Conservation (phyloP, 2,113 vertebrate genomes). For the Bothrops jararaca region DNA sequence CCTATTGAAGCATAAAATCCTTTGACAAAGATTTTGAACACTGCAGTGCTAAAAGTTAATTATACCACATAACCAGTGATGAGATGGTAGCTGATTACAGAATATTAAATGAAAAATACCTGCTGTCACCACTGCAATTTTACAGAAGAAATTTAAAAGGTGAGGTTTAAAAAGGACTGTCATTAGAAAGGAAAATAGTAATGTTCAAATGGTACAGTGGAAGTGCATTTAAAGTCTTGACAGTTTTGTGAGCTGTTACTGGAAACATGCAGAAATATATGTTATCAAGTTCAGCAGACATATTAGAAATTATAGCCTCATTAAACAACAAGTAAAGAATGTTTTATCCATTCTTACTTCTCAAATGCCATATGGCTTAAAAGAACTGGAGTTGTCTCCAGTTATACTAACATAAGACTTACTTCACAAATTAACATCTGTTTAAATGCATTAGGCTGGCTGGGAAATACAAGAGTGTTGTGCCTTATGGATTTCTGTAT, state of each 20-base stretch:
- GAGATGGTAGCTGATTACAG: slow-evolving; percentile 42
- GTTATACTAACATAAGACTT: background rate
- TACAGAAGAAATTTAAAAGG: slow-evolving; percentile 35
- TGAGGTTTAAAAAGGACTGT: slow-evolving; percentile 33
- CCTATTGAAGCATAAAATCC: slow-evolving; percentile 52
- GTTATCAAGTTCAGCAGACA: background rate
- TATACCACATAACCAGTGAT: slow-evolving; percentile 47
- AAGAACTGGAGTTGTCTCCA: background rate
- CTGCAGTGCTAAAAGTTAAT: slow-evolving; percentile 51
- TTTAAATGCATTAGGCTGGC: background rate
- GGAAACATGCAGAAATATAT: background rate
- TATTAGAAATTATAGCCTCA: slow-evolving; percentile 10
- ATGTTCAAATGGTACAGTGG: slow-evolving; percentile 37
- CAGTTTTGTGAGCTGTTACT: slow-evolving; percentile 16
- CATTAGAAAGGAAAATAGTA: slow-evolving; percentile 27
- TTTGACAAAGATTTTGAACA: slow-evolving; percentile 55
- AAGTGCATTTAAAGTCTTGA: slow-evolving; percentile 20
- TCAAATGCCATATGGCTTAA: background rate
- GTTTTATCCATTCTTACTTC: background rate
- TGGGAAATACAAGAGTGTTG: background rate
- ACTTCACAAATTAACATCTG: background rate
- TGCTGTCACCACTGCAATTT: slow-evolving; percentile 37
- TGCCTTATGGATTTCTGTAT: background rate
- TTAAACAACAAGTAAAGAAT: background rate
- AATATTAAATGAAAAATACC: slow-evolving; percentile 47